Conservation (phyloP, 2,797 vertebrate species). For the Cyprinella venusta region DNA sequence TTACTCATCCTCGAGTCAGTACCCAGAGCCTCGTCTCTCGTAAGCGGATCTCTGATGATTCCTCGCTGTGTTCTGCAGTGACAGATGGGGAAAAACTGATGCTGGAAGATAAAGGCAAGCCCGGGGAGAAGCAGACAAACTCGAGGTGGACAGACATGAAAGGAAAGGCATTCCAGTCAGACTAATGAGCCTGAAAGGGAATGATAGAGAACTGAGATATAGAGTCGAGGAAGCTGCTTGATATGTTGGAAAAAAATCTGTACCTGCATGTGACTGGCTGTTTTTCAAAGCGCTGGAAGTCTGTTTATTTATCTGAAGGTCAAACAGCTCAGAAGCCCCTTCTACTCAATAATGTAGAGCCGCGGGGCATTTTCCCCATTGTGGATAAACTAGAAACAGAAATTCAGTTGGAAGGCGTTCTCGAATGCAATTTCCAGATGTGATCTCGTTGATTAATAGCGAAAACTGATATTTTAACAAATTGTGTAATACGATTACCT, state of each 20-base stretch:
- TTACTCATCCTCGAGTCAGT: slow-evolving; percentile 15
- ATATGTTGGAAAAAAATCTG: slow-evolving; percentile 48
- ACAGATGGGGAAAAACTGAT: slow-evolving; percentile 63
- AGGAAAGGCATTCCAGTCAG: slow-evolving; percentile 59
- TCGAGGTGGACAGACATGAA: slow-evolving; percentile 67
- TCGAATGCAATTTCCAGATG: slow-evolving; percentile 30
- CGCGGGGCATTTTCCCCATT: slow-evolving; percentile 30
- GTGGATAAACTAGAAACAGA: slow-evolving; percentile 27
- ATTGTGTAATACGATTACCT: not conserved
- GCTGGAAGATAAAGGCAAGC: slow-evolving; percentile 62
- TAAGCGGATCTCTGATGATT: slow-evolving; percentile 61
- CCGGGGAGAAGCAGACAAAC: slow-evolving; percentile 49
- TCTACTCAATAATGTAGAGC: slow-evolving; percentile 42
- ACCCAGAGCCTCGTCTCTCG: slow-evolving; percentile 25
- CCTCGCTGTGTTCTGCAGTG: slow-evolving; percentile 62
- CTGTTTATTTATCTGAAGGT: slow-evolving; percentile 55
- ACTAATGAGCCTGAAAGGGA: slow-evolving; percentile 66
- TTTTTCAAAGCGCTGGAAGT: slow-evolving; percentile 8
- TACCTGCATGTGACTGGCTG: slow-evolving; percentile 46
- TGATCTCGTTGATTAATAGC: not conserved
- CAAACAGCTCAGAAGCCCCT: slow-evolving; percentile 36
- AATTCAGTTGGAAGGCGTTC: slow-evolving; percentile 11
- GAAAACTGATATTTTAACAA: not conserved
- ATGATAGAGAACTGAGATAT: slow-evolving; percentile 58
- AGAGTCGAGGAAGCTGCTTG: slow-evolving; percentile 47